Percentiles rank a stretch among this genome's conserved stretches.
Evolutionary conservation across 2,888 invertebrate species (phyloP).

Genomic region (Scaptomyza reducta): DNA sequence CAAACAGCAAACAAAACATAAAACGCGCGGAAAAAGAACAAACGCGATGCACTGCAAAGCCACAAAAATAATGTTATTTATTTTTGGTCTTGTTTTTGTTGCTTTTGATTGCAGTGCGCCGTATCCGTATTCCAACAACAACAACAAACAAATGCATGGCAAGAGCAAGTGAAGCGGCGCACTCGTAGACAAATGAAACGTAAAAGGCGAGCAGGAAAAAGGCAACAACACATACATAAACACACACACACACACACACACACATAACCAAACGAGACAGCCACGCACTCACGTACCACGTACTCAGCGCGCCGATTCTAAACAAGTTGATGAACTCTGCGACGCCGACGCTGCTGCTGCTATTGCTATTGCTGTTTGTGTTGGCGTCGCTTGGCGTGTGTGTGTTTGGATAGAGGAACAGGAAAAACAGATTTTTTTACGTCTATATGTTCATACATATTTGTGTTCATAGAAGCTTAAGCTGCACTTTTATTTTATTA

Average conservation of each 20-base stretch:
- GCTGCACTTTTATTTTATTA: constrained; percentile 46
- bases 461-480: constrained; percentile 29
- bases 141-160: constrained; percentile 29
- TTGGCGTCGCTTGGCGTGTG: constrained; percentile 41
- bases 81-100: constrained; percentile 33
- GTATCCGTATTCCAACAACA: constrained; percentile 59
- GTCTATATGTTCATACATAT: constrained; percentile 22
- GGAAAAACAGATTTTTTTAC: constrained; percentile 51
- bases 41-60: constrained; percentile 48
- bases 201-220: constrained; percentile 52
- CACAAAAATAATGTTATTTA: constrained; percentile 40
- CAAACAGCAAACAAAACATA: constrained; percentile 49
- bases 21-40: constrained; percentile 67
- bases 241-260: constrained; percentile 25
- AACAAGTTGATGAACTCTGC: constrained; percentile 82
- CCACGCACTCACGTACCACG: constrained; percentile 74
- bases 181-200: constrained; percentile 58
- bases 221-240: constrained; percentile 34
- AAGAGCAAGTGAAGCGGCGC: constrained; percentile 63
- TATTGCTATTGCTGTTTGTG: constrained; percentile 29
- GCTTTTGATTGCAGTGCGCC: constrained; percentile 45
- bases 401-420: constrained; percentile 34
- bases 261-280: constrained; percentile 50
- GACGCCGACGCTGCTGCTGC: constrained; percentile 43
- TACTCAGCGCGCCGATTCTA: constrained; percentile 72